Evolutionary conservation across 2,113 vertebrate species (phyloP).

Genomic region (Galeopterus variegatus): DNA sequence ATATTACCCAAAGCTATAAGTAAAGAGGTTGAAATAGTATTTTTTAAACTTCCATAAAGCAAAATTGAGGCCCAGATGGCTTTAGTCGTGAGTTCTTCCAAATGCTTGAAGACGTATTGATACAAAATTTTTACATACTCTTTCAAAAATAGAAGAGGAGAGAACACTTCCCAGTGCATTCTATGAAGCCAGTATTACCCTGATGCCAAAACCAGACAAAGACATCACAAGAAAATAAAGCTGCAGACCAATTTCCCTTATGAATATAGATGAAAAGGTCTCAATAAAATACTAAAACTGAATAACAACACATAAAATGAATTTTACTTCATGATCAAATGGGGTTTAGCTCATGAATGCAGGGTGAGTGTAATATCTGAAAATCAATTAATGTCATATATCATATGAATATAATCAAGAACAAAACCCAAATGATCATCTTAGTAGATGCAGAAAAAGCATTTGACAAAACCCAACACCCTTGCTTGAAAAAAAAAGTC

Average conservation of each 20-base stretch:
- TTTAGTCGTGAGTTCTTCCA: not conserved
- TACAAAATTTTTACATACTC: not conserved
- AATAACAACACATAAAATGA: not conserved
- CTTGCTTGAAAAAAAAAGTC: too few species aligned
- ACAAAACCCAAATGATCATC: not conserved
- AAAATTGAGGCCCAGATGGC: not conserved
- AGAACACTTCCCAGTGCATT: not conserved
- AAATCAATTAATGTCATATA: not conserved
- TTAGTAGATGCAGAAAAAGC: conserved; percentile 5
- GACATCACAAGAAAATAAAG: not conserved
- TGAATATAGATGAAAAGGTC: not conserved
- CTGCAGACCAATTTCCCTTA: not conserved
- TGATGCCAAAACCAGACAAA: not conserved
- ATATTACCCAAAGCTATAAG: not conserved
- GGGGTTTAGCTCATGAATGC: not conserved
- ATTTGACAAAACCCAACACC: too few species aligned
- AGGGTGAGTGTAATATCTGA: not conserved
- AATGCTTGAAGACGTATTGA: not conserved
- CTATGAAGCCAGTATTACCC: not conserved
- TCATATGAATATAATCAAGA: too few species aligned
- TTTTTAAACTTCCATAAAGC: not conserved
- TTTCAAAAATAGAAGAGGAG: not conserved
- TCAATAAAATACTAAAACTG: not conserved
- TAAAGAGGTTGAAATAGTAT: not conserved
- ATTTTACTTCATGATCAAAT: not conserved